These are phyloP conservation scores for Magallana angulata DNA, from an alignment of 1,140 invertebrate species.

Conservation along the genomic window DNA sequence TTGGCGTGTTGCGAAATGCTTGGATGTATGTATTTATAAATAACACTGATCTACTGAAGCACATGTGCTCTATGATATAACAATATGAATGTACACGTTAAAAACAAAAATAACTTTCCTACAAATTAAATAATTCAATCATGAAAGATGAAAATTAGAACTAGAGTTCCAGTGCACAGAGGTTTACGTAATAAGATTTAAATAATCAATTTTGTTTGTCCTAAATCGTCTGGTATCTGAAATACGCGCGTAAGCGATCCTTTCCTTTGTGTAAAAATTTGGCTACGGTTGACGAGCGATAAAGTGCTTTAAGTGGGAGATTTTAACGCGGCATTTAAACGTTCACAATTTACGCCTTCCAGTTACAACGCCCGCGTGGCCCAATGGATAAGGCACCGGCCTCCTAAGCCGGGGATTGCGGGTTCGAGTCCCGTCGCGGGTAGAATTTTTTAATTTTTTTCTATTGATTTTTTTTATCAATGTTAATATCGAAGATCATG, in stretches of 20 bases:
- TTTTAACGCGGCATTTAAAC: background rate
- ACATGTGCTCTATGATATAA: background rate
- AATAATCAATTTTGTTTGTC: too few species aligned
- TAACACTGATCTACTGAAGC: background rate
- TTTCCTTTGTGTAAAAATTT: background rate
- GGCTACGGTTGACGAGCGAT: conserved; percentile 21
- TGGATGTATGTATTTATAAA: too few species aligned
- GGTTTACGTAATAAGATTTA: too few species aligned
- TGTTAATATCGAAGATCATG: too few species aligned
- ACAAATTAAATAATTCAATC: background rate
- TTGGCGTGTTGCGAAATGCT: too few species aligned
- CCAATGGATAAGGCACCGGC: conserved; percentile 80
- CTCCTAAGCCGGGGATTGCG: conserved; percentile 79
- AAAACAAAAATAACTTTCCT: background rate
- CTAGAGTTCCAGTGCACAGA: too few species aligned
- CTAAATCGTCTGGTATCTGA: background rate
- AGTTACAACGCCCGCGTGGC: conserved; percentile 63
- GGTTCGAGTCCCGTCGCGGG: conserved; percentile 77
- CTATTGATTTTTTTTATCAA: too few species aligned
- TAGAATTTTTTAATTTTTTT: conserved; percentile 12
- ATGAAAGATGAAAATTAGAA: background rate
- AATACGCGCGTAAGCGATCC: background rate
- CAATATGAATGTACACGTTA: too few species aligned
- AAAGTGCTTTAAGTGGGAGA: background rate
- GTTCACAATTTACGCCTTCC: background rate